These are phyloP conservation scores for Cephalotes varians DNA, from an alignment of 2,888 invertebrate species.

Conservation along the genomic window DNA sequence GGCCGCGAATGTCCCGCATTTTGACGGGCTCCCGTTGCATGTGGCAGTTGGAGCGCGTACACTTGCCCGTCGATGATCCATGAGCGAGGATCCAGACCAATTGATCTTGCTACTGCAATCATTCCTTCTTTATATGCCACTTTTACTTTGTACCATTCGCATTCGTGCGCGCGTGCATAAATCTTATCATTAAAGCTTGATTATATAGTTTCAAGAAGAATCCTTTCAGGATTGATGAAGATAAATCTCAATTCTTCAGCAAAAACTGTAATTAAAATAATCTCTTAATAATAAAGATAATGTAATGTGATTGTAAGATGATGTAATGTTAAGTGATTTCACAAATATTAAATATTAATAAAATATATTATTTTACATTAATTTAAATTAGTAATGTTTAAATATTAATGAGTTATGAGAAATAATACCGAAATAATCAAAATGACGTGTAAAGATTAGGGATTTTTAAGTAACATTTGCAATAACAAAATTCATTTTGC, in stretches of 20 bases:
- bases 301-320: too few species aligned
- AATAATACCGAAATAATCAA: not conserved
- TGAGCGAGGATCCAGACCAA: conserved; percentile 19
- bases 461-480: not conserved
- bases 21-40: conserved; percentile 28
- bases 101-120: conserved; percentile 35
- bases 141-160: conserved; percentile 15
- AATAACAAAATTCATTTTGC: not conserved
- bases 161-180: not conserved
- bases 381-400: not conserved
- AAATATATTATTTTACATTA: not conserved
- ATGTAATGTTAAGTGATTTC: not conserved
- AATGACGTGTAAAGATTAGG: not conserved
- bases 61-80: conserved; percentile 28
- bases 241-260: not conserved
- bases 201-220: not conserved
- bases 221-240: not conserved
- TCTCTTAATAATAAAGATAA: not conserved
- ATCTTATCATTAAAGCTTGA: not conserved
- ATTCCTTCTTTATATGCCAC: conserved; percentile 31
- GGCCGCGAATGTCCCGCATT: conserved; percentile 27
- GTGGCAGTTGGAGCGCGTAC: conserved; percentile 29
- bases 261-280: not conserved
- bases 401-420: not conserved
- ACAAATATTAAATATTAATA: not conserved